These are phyloP conservation scores for Clinocottus analis DNA, from an alignment of 2,113 vertebrate species.

Conservation along the genomic window DNA sequence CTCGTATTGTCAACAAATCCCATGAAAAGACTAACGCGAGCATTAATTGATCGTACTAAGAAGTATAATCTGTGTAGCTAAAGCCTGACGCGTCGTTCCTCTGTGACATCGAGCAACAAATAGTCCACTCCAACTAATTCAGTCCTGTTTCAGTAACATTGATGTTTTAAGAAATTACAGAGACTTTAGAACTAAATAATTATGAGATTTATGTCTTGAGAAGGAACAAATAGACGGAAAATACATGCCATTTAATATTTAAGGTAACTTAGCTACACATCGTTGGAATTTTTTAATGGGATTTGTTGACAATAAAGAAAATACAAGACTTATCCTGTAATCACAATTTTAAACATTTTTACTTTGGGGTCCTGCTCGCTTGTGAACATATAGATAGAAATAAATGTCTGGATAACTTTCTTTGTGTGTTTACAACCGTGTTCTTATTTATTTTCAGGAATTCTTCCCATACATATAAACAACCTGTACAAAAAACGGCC, in stretches of 20 bases:
- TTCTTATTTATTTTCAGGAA: conserved; percentile 88
- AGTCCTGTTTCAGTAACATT: neutral
- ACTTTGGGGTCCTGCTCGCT: neutral
- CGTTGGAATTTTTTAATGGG: neutral
- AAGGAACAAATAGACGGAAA: neutral
- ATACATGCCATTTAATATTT: too few relatives aligned
- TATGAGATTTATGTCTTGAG: neutral
- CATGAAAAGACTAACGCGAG: neutral
- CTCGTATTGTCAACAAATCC: neutral
- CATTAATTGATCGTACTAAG: neutral
- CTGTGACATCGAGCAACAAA: neutral
- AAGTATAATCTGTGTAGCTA: neutral
- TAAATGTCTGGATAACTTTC: neutral
- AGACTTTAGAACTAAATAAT: neutral
- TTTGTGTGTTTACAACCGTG: conserved; percentile 62
- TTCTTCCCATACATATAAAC: conserved; percentile 91
- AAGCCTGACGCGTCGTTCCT: neutral
- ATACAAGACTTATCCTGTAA: neutral
- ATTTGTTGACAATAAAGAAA: neutral
- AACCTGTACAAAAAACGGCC: conserved; percentile 90
- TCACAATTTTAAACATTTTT: conserved; percentile 3
- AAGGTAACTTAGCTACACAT: neutral
- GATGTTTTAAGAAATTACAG: neutral
- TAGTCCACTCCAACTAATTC: neutral
- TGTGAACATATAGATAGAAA: neutral